A percentile compares a stretch with the other conserved stretches of the same genome.
These are phyloP conservation scores for Digitonthophagus gazella DNA, from an alignment of 2,888 invertebrate species.

Conservation along the genomic window DNA sequence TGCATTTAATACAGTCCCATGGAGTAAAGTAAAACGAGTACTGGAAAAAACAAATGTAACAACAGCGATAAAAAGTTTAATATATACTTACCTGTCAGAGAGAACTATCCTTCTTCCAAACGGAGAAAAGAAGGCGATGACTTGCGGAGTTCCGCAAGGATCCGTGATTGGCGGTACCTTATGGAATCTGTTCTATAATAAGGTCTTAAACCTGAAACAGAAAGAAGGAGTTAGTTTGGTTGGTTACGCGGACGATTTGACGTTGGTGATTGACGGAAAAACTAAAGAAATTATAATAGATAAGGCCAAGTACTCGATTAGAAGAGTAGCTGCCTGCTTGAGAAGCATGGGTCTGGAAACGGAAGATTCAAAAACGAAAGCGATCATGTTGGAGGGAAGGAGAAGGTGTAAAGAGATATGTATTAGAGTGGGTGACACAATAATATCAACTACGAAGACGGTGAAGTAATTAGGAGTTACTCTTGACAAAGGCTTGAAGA, in stretches of 20 bases:
- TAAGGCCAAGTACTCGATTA: too few relatives aligned
- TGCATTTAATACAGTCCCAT: not conserved
- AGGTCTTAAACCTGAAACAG: not conserved
- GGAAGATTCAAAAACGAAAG: too few relatives aligned
- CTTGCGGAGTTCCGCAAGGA: not conserved
- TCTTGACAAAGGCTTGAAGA: not conserved
- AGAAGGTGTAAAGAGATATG: not conserved
- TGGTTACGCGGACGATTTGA: not conserved
- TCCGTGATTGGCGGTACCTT: not conserved
- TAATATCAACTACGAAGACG: not conserved
- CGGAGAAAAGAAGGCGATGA: not conserved
- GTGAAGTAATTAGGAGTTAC: not conserved
- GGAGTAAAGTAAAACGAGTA: not conserved
- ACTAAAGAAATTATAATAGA: too few relatives aligned
- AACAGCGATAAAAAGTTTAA: not conserved
- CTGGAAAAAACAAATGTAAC: too few relatives aligned
- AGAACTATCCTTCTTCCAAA: slow-evolving; percentile 3
- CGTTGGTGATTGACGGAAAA: not conserved
- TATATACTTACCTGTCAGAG: not conserved
- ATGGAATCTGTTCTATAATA: not conserved
- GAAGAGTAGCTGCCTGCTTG: too few relatives aligned
- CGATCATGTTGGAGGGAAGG: not conserved
- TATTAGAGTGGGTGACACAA: not conserved
- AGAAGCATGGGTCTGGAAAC: not conserved
- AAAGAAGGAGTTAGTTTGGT: not conserved